Conservation (phyloP, 1,140 invertebrate species). For the Drosophila elegans region DNA sequence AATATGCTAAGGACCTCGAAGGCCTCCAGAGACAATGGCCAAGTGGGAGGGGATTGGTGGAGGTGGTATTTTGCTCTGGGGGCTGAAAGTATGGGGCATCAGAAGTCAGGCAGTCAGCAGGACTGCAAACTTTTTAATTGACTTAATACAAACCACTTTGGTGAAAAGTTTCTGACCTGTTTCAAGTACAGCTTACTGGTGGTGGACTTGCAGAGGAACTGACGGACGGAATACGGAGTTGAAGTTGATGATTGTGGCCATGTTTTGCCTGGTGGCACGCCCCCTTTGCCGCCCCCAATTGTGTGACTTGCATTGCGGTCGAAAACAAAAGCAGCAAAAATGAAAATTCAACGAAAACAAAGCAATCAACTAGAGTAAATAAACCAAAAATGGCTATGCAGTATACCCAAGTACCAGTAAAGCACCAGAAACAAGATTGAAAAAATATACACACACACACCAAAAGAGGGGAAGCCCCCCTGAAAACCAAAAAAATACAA, state of each 20-base stretch:
- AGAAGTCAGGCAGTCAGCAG: conserved; percentile 80
- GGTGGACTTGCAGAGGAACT: conserved; percentile 16
- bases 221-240: conserved; percentile 29
- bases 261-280: conserved; percentile 53
- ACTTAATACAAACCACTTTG: conserved; percentile 84
- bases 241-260: conserved; percentile 78
- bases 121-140: conserved; percentile 83
- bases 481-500: conserved; percentile 34
- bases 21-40: conserved; percentile 29
- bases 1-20: conserved; percentile 67
- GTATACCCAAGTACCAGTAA: conserved; percentile 67
- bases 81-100: conserved; percentile 35
- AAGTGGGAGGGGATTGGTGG: background rate
- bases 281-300: conserved; percentile 27
- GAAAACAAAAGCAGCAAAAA: conserved; percentile 60
- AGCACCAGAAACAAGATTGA: conserved; percentile 45
- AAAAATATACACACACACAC: conserved; percentile 48
- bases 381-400: conserved; percentile 72
- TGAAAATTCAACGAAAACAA: conserved; percentile 78
- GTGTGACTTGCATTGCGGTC: conserved; percentile 71
- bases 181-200: conserved; percentile 72
- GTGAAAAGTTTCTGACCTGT: conserved; percentile 81
- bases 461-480: conserved; percentile 11
- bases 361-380: conserved; percentile 81
- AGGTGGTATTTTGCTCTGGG: too few species aligned